phyloP scores from a whole-genome alignment of 2,888 invertebrate genomes.

The Drosophila parthenogenetica region DNA sequence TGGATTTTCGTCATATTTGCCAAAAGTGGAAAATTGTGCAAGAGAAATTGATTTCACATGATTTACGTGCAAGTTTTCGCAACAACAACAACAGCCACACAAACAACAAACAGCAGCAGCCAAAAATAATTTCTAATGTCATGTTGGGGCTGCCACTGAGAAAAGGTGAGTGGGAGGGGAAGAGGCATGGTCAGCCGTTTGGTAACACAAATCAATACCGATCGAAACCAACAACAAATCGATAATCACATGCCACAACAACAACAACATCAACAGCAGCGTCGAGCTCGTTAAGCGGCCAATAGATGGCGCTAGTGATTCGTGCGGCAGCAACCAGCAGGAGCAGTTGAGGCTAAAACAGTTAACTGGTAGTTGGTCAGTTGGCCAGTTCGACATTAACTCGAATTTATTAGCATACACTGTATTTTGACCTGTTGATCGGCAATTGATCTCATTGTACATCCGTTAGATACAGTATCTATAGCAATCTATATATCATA shows the following conservation, averaged over 20 bases:
- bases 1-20: conserved; percentile 74
- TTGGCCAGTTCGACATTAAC: conserved; percentile 44
- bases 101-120: conserved; percentile 38
- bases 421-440: conserved; percentile 31
- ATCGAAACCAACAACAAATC: conserved; percentile 49
- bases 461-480: conserved; percentile 13
- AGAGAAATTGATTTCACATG: conserved; percentile 83
- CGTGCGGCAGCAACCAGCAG: conserved; percentile 11
- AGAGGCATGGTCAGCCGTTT: conserved; percentile 37
- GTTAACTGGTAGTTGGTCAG: conserved; percentile 46
- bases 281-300: conserved; percentile 47
- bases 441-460: background rate
- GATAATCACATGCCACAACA: conserved; percentile 68
- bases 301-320: conserved; percentile 50
- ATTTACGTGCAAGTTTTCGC: conserved; percentile 77
- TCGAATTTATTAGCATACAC: conserved; percentile 52
- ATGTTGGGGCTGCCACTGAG: conserved; percentile 63
- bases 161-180: background rate
- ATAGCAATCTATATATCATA: background rate
- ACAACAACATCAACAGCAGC: conserved; percentile 11
- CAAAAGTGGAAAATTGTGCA: conserved; percentile 78
- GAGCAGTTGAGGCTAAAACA: conserved; percentile 1
- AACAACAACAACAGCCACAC: conserved; percentile 35
- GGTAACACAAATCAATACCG: conserved; percentile 74
- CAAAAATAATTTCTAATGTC: conserved; percentile 78